Conservation (phyloP, 2,888 invertebrate genomes). For the Drosophila kuntzei region DNA sequence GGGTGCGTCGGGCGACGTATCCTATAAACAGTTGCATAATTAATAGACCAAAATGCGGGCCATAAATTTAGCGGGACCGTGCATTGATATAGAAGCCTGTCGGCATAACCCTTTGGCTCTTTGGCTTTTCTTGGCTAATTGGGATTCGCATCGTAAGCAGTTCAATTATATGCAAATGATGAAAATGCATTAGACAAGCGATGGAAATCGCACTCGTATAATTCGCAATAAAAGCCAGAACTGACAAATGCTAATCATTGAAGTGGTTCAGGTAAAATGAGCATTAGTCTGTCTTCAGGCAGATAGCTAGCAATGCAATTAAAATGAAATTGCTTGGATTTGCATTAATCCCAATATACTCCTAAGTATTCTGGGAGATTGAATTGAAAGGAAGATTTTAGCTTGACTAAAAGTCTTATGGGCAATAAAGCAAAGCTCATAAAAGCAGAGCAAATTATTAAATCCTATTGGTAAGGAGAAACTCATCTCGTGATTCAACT, state of each 20-base stretch:
- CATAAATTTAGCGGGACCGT: constrained; percentile 48
- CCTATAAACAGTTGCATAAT: constrained; percentile 49
- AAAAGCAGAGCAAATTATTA: constrained; percentile 36
- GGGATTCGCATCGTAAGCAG: constrained; percentile 45
- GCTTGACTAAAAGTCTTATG: neutral
- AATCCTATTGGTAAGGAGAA: constrained; percentile 30
- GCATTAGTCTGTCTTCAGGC: constrained; percentile 2
- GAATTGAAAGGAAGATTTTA: neutral
- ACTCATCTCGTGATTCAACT: constrained; percentile 7
- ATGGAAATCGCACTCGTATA: constrained; percentile 12
- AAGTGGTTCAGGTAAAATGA: constrained; percentile 40
- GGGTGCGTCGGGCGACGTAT: constrained; percentile 15
- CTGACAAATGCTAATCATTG: constrained; percentile 44
- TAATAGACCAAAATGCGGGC: constrained; percentile 57
- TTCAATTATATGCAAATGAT: constrained; percentile 51
- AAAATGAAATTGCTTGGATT: constrained; percentile 51
- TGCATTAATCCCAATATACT: constrained; percentile 27
- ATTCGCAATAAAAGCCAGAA: constrained; percentile 31
- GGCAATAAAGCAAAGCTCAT: constrained; percentile 29
- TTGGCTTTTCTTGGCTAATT: constrained; percentile 59
- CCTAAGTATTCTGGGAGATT: neutral
- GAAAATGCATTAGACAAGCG: constrained; percentile 54
- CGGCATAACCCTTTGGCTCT: neutral
- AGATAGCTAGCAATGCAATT: constrained; percentile 52
- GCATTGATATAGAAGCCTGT: constrained; percentile 33